Base-by-base conservation (phyloP, 2,888 invertebrate genomes). In the Hetaerina titia region DNA sequence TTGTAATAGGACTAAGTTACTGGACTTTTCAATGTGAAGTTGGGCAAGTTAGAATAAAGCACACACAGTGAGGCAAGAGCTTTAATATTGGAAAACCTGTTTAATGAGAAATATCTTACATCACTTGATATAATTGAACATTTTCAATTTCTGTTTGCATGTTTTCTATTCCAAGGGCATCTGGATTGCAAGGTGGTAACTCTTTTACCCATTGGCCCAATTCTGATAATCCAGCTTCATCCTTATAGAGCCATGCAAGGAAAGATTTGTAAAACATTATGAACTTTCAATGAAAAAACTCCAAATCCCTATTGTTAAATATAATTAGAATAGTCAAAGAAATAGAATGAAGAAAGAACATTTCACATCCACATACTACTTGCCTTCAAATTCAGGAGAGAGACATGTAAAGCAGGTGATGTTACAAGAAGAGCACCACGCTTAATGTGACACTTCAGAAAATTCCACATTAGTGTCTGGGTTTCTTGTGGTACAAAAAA, bases 401-500 rank as follows among this genome's bases (percentile, higher is more conserved):
- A 97, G 89, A 97, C 97, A 95, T 97, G 97, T 95, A 98, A 97
- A 95, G 97, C 97, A 95, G 98, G 98, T 94, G 97, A 97, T 11
- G 97, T 97, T 25, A 98, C 97, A n/a, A 98, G 96, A 95, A 97
- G 97, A 69, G 97, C 97, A 31, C 97, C 97, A 95, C 97, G 97
- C 96, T 97, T 97, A 0, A 97, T 96, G 95, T 97, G 96, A 95
- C 97, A 96, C 95, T 97, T 97, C 15, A 98, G 97, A 96, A 97
- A 98, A 95, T 96, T 96, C 98, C 98, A 98, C 95, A 98, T 97
- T 95, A 97, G 96, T 95, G 96, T 97, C 96, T 98, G 98, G 95
- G 97, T 97, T 64, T 97, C 97, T 95, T 96, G 96, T 88, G 97
- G 96, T 95, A 98, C 96, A 96, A 98, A 98, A 96, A 98, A 98